Evolutionary conservation across 2,113 vertebrate genomes (phyloP).

Genomic region (Mustela lutreola): DNA sequence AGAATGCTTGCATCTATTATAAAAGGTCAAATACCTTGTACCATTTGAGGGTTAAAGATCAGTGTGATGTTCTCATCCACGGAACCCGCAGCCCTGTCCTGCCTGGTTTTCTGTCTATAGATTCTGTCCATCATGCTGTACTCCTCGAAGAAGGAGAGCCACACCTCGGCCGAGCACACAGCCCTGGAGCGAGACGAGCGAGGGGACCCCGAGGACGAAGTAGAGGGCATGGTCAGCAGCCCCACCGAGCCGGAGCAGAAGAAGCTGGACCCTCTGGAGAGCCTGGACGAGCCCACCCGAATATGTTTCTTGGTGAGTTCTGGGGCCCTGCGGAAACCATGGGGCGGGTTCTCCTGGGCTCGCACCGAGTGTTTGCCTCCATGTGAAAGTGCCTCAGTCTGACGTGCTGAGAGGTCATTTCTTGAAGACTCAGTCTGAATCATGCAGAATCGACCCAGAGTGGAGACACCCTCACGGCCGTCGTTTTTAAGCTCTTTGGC

Average conservation of each 20-base stretch:
- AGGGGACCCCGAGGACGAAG: constrained; percentile 92
- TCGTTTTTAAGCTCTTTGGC: neutral
- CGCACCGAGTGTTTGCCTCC: neutral
- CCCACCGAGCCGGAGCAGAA: constrained; percentile 90
- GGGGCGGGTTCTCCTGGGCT: neutral
- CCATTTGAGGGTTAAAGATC: neutral
- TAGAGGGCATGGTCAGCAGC: constrained; percentile 84
- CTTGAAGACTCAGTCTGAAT: neutral
- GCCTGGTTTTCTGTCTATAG: constrained; percentile 71
- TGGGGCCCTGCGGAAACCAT: neutral
- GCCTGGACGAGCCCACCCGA: constrained; percentile 97
- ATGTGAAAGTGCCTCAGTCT: neutral
- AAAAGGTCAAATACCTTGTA: neutral
- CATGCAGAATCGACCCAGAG: neutral
- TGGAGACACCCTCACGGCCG: neutral
- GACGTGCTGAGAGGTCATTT: constrained; percentile 12
- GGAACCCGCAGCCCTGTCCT: neutral
- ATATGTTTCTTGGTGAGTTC: constrained; percentile 96
- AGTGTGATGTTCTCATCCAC: neutral
- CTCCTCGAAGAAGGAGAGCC: constrained; percentile 96
- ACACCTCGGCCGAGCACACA: constrained; percentile 90
- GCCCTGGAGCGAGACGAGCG: constrained; percentile 87
- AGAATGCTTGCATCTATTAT: constrained; percentile 1
- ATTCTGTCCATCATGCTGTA: constrained; percentile 98
- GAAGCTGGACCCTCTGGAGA: constrained; percentile 94